Conservation (phyloP, 2,888 invertebrate genomes). For the Iphiclides podalirius region DNA sequence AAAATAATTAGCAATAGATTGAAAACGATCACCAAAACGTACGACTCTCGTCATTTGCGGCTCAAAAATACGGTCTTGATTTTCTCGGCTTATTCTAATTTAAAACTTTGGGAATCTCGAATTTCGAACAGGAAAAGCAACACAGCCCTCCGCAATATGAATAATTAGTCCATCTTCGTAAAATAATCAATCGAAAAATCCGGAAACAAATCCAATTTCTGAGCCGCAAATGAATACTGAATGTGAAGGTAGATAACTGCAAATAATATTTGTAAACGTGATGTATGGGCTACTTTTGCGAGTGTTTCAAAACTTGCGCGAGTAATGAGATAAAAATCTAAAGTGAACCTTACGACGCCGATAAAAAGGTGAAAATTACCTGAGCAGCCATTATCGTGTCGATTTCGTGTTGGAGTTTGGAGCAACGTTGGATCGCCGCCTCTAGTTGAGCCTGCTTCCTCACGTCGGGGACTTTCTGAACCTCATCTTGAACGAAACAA, state of each 20-base stretch:
- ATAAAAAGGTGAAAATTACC: conserved; percentile 40
- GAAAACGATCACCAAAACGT: not conserved
- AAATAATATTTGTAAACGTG: conserved; percentile 7
- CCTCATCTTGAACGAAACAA: conserved; percentile 59
- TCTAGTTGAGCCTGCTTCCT: conserved; percentile 68
- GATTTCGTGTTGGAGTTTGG: conserved; percentile 63
- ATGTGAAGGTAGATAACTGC: conserved; percentile 4
- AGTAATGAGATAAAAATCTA: too few relatives aligned
- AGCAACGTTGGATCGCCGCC: conserved; percentile 63
- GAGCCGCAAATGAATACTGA: too few relatives aligned
- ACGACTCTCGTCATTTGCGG: not conserved
- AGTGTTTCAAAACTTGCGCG: too few relatives aligned
- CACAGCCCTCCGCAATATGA: too few relatives aligned
- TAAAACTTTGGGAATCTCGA: too few relatives aligned
- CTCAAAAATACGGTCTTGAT: not conserved
- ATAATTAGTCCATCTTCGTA: too few relatives aligned
- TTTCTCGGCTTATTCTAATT: too few relatives aligned
- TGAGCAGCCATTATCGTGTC: conserved; percentile 62
- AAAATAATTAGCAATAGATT: conserved; percentile 25
- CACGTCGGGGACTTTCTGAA: conserved; percentile 70
- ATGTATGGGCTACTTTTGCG: too few relatives aligned
- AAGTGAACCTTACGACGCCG: not conserved
- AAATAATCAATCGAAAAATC: too few relatives aligned
- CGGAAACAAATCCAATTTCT: too few relatives aligned
- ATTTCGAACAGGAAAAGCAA: too few relatives aligned